phyloP scores from a whole-genome alignment of 2,797 vertebrate species.

The Buphagus erythrorhynchus region DNA sequence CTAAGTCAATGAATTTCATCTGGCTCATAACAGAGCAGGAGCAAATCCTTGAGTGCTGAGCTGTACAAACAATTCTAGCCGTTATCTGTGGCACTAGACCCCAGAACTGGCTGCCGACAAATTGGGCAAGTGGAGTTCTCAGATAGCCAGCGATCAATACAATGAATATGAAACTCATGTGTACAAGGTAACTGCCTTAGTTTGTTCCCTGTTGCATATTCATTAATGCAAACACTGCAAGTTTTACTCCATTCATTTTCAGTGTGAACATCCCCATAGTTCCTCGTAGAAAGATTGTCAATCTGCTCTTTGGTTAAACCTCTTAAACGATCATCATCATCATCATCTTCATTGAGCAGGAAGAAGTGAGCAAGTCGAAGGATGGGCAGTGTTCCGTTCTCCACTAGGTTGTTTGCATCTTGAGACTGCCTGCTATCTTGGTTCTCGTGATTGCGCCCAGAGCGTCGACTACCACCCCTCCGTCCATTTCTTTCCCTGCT shows the following conservation, averaged over 20 bases:
- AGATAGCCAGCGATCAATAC: slow-evolving; percentile 96
- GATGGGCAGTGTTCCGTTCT: slow-evolving; percentile 90
- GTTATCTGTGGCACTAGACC: slow-evolving; percentile 55
- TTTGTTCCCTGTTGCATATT: slow-evolving; percentile 94
- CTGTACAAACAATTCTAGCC: slow-evolving; percentile 17
- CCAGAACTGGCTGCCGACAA: slow-evolving; percentile 91
- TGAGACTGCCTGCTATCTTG: slow-evolving; percentile 75
- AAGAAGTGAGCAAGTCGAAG: slow-evolving; percentile 93
- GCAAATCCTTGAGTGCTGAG: slow-evolving; percentile 8
- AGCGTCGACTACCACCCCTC: neutral
- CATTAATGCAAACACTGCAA: slow-evolving; percentile 95
- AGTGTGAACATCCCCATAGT: slow-evolving; percentile 86
- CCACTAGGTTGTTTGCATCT: slow-evolving; percentile 88
- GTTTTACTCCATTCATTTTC: slow-evolving; percentile 88
- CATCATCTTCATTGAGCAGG: slow-evolving; percentile 89
- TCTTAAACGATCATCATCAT: slow-evolving; percentile 85
- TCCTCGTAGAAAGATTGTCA: slow-evolving; percentile 93
- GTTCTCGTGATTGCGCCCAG: slow-evolving; percentile 29
- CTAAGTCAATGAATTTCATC: slow-evolving; percentile 10
- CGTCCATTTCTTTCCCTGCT: slow-evolving; percentile 7
- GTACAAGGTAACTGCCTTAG: slow-evolving; percentile 91
- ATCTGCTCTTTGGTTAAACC: slow-evolving; percentile 99
- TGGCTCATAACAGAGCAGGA: slow-evolving; percentile 47
- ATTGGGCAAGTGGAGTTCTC: slow-evolving; percentile 97
- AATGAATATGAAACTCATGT: slow-evolving; percentile 96